A percentile compares a stretch with the other conserved stretches of the same genome.
phyloP scores from a whole-genome alignment of 1,140 invertebrate genomes.

The Bombyx mandarina region DNA sequence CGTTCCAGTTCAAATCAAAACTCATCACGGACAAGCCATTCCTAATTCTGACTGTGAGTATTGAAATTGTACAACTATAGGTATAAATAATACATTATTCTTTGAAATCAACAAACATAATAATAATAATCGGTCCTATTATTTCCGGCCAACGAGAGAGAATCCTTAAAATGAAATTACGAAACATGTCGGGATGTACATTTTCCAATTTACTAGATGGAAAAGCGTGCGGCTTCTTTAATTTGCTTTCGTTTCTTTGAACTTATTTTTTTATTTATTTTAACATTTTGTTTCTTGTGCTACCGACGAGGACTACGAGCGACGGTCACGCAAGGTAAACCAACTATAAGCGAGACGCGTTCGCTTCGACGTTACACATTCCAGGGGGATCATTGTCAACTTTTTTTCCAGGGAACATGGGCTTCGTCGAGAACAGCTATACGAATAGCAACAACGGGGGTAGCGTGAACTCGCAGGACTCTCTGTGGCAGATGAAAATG shows the following conservation, averaged over 20 bases:
- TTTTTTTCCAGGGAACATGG: slow-evolving; percentile 78
- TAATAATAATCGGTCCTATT: no score
- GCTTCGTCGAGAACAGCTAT: slow-evolving; percentile 92
- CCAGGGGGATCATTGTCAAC: slow-evolving; percentile 8
- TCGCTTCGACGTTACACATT: slow-evolving; percentile 22
- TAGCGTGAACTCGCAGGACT: slow-evolving; percentile 94
- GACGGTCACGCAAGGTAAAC: slow-evolving; percentile 53
- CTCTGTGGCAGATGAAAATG: slow-evolving; percentile 94
- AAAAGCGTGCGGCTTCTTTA: no score
- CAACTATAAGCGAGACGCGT: not conserved
- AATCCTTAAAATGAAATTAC: no score
- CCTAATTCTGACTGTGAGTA: slow-evolving; percentile 83
- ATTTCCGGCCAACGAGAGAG: no score
- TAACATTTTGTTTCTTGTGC: slow-evolving; percentile 43
- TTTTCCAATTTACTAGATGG: no score
- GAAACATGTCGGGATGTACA: no score
- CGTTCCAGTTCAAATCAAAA: slow-evolving; percentile 60
- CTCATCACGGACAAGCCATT: slow-evolving; percentile 72
- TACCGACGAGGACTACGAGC: slow-evolving; percentile 58
- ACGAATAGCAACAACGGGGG: slow-evolving; percentile 93
- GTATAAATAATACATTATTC: no score
- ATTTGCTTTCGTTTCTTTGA: slow-evolving; percentile 9
- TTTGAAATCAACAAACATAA: no score
- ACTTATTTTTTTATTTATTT: slow-evolving; percentile 17
- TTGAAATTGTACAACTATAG: not conserved